Conservation (phyloP, 2,888 invertebrate genomes). For the Drosophila rubida region DNA sequence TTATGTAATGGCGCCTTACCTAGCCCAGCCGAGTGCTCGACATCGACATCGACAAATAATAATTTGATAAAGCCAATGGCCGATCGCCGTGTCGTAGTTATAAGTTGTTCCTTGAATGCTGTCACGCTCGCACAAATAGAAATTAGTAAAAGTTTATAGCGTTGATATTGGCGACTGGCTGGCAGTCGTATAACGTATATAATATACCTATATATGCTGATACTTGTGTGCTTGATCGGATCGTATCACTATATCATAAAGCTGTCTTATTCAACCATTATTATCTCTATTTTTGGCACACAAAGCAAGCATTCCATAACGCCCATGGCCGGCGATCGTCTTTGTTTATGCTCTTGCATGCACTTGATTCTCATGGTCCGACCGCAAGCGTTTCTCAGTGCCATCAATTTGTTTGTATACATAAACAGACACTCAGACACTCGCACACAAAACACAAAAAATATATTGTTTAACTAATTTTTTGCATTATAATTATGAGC, state of each 20-base stretch:
- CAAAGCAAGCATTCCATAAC: conserved; percentile 35
- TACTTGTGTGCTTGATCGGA: no score
- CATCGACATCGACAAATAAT: no score
- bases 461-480: conserved; percentile 38
- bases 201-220: no score
- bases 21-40: conserved; percentile 25
- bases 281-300: conserved; percentile 41
- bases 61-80: conserved; percentile 40
- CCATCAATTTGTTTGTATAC: conserved; percentile 35
- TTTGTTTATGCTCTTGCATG: conserved; percentile 52
- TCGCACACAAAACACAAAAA: neutral
- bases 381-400: conserved; percentile 43
- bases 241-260: conserved; percentile 19
- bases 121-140: conserved; percentile 39
- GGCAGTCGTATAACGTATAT: conserved; percentile 3
- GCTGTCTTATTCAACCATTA: conserved; percentile 21
- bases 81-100: neutral
- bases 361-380: conserved; percentile 54
- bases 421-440: neutral
- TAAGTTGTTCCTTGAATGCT: conserved; percentile 23
- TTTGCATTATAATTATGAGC: conserved; percentile 49
- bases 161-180: conserved; percentile 12
- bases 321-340: conserved; percentile 41
- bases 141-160: conserved; percentile 13
- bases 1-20: conserved; percentile 16